Base-by-base conservation (phyloP, 2,113 vertebrate genomes). In the Gopherus flavomarginatus region DNA sequence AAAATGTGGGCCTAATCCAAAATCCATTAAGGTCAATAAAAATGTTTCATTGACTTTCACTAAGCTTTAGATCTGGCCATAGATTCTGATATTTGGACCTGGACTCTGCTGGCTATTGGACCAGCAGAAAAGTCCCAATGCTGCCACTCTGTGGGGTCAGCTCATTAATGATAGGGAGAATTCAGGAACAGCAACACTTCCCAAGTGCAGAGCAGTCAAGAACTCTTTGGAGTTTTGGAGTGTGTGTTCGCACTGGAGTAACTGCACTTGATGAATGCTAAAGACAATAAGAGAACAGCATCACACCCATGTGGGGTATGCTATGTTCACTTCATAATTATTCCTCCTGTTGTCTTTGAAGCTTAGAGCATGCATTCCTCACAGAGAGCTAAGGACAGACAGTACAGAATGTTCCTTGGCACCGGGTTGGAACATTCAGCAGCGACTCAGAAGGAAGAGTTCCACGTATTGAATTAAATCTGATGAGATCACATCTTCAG, bases 1-100 rank as follows among this genome's bases (percentile, higher is more conserved):
- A 44, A 89, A 84, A 52, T 92, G n/a, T 2, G 5, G 69, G 26
- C 42, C 26, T 44, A 83, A 89, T 83, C 44, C 26, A 62, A 94
- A 92, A 3, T 27, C 5, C 69, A 47, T 86, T 82, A 57, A 95
- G 89, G 22, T 81, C 53, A 69, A 44, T 92, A 53, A 94, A 91
- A 27, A 9, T 78, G 86, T 85, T 88, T 35, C 80, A 85, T 53
- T 49, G 52, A 89, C 42, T 78, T 77, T 91, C 42, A 89, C 87
- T 75, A 47, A 96, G 69, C 26, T 72, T 38, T 72, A n/a, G 65
- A 38, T 72, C 38, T 72, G n/a, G n/a, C n/a, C 65, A 11, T 83
- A 84, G 27, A 62, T 5, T 77, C 89, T 86, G 75, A 72, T 27
- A 27, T 94, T 96, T 95, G 85, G 81, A 56, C 1, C 14, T 94